Percentiles rank a stretch among this genome's conserved stretches.
Conservation (phyloP, 2,888 invertebrate species). For the Leptopilina drosophilae region DNA sequence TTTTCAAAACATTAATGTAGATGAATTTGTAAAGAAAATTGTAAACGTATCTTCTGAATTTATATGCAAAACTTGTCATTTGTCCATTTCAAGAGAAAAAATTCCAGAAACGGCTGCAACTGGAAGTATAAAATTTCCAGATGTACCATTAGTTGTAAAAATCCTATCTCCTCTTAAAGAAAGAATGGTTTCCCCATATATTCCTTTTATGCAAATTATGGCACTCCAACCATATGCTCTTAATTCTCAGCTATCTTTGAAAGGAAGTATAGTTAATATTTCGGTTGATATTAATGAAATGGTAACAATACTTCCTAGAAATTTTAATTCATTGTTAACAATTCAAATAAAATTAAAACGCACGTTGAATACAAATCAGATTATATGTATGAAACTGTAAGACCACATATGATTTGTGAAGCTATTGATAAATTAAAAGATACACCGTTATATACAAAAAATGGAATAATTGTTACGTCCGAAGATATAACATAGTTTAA, state of each 20-base stretch:
- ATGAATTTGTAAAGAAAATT: conserved; percentile 33
- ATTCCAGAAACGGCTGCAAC: conserved; percentile 46
- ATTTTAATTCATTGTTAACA: conserved; percentile 46
- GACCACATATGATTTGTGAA: conserved; percentile 47
- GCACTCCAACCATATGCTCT: conserved; percentile 56
- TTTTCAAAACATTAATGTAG: background rate
- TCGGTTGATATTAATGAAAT: conserved; percentile 57
- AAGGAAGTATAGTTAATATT: conserved; percentile 60
- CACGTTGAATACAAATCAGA: conserved; percentile 55
- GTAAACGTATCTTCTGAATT: conserved; percentile 25
- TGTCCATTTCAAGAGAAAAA: conserved; percentile 36
- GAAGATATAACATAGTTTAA: too few relatives aligned
- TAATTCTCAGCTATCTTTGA: conserved; percentile 56
- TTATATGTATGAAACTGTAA: conserved; percentile 61
- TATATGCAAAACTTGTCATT: conserved; percentile 42
- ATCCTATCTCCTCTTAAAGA: conserved; percentile 65
- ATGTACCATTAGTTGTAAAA: conserved; percentile 57
- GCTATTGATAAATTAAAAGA: conserved; percentile 2
- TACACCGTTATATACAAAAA: background rate
- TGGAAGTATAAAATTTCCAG: conserved; percentile 53
- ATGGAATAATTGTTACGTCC: too few relatives aligned
- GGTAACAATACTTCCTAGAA: conserved; percentile 49
- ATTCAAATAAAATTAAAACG: conserved; percentile 41
- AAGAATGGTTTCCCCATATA: conserved; percentile 67
- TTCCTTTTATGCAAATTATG: conserved; percentile 71